Evolutionary conservation across 2,113 vertebrate genomes (phyloP), one percentile per base, ranked within the genome.

Genomic region (Narcine bancroftii): DNA sequence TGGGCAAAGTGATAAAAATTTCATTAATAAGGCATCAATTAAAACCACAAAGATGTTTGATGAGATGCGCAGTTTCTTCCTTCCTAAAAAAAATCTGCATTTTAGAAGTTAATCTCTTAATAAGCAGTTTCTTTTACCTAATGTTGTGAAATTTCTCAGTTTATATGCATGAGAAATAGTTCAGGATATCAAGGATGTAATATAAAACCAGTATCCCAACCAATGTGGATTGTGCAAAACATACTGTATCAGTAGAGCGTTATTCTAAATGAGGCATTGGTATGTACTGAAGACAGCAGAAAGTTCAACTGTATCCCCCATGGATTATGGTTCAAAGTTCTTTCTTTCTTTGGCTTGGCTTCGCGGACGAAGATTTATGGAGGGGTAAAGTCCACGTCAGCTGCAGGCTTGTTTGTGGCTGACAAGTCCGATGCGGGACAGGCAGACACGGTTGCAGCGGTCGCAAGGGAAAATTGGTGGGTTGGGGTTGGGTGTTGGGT

Each of bases 11-110:
- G 65, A 66, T 91, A 69, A 42, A n/a, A 87, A 87, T 87, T 36
- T 56, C 33, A 66, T 91, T 91, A 66, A 69, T 91, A 66, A 69
- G 60, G 87, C 87, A 45, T 69, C 50, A 69, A 91, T 91, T 91
- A 66, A 91, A 91, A 91, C 56, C 87, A 91, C 63, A 26, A 69
- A 69, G 24, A 39, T 69, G 66, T 69, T 36, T 42, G 39, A 66
- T 91, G 39, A 45, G 39, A 66, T 66, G 60, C 39, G 60, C 85
- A 66, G 39, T 65, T 24, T 29, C 79, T 83, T 56, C 24, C 60
- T 69, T 19, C 11, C 87, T 45, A 63, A 56, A 2, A 56, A 2
- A 60, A 66, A 89, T 89, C 36, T 66, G 60, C 45, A 9, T 42
- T 83, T 66, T 26, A 4, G 60, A 45, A 56, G 24, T 39, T 26